Evolutionary conservation across 2,797 vertebrate species (phyloP), one percentile per base, ranked within the genome.

Genomic region (Poeciliopsis paucimaculata): DNA sequence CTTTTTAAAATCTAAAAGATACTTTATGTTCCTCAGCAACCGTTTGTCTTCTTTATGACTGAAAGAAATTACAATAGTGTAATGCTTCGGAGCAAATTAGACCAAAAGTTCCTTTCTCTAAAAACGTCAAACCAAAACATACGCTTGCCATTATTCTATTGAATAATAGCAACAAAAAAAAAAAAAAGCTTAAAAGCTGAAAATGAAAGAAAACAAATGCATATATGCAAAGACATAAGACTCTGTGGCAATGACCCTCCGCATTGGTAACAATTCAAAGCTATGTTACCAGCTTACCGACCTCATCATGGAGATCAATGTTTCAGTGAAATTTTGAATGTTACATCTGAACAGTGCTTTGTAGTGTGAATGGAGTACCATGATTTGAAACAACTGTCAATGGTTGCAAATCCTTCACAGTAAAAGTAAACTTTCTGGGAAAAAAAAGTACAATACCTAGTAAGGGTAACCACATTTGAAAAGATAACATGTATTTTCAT

Each of bases 401-500:
- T 4, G 18, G 1, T 39, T 36, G 34, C 34, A 66, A 66, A 66
- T 36, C 31, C 18, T 20, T 66, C 62, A 39, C 34, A 39, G 18
- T 23, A 39, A 66, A 66, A 36, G 34, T 64, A 31, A 64, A 64
- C 60, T 64, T 64, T 36, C 31, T 64, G 39, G 34, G 15, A 3
- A 9, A 13, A n/a, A 45, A 28, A 71, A 72, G 79, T 86, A 86
- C 76, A 70, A 86, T 80, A 77, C 77, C 79, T 7, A 16, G 81
- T 74, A 86, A 88, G 88, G 82, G 77, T 75, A 84, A 79, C 47
- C 76, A 76, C 78, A 79, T 88, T 90, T 86, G 31, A 78, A 82
- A 78, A 90, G 34, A 64, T 91, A 84, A 92, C 88, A 88, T 90
- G 86, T 86, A 85, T 91, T 92, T 91, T 86, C 79, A 77, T 41